These are phyloP conservation scores for Eueides isabella DNA, from an alignment of 1,140 invertebrate species.

Conservation along the genomic window DNA sequence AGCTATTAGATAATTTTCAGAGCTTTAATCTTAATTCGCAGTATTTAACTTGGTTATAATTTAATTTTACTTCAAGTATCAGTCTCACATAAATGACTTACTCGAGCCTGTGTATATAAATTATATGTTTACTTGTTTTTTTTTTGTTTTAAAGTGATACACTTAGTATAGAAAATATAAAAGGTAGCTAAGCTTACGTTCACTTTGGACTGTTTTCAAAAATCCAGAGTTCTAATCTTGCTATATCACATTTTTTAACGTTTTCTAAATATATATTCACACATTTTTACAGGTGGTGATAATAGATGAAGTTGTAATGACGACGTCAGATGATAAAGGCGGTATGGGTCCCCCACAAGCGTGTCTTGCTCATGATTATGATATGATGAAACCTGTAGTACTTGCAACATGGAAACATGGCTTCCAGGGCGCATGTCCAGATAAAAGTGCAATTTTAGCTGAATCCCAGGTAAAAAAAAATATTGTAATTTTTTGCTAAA, in stretches of 20 bases:
- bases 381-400: conserved; percentile 96
- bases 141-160: too few species aligned
- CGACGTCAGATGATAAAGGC: conserved; percentile 90
- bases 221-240: too few species aligned
- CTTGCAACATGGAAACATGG: conserved; percentile 98
- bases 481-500: not conserved
- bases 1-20: conserved; percentile 13
- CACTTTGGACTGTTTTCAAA: too few species aligned
- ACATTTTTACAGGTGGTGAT: conserved; percentile 88
- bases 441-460: conserved; percentile 94
- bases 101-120: not conserved
- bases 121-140: too few species aligned
- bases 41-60: conserved; percentile 9
- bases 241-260: too few species aligned
- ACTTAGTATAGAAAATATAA: too few species aligned
- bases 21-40: conserved; percentile 10
- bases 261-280: not conserved
- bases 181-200: too few species aligned
- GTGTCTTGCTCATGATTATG: conserved; percentile 95
- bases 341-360: conserved; percentile 85
- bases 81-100: not conserved
- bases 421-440: conserved; percentile 96
- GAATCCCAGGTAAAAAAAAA: conserved; percentile 91
- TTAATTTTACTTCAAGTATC: not conserved
- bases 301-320: conserved; percentile 94